Percentiles rank a stretch among this genome's conserved stretches.
phyloP scores from a whole-genome alignment of 2,797 vertebrate genomes.

The Mionectes olivaceus region DNA sequence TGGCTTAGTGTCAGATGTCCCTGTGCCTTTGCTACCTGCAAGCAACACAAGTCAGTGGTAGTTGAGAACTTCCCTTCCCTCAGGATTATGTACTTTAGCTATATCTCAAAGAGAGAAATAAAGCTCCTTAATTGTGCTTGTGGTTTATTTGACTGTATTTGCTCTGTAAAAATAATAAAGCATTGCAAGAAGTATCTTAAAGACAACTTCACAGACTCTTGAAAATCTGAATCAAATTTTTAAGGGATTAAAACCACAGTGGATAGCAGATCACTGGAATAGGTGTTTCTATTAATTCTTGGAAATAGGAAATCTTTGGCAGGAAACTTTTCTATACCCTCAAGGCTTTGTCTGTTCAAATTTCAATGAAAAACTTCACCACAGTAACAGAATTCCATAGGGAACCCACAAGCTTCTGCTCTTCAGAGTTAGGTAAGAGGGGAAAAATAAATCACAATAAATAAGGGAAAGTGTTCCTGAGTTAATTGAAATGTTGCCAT shows the following conservation, averaged over 20 bases:
- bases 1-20: not conserved
- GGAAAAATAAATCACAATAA: not conserved
- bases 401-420: not conserved
- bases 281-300: not conserved
- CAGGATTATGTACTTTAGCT: not conserved
- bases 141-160: not conserved
- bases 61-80: not conserved
- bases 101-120: not conserved
- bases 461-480: not conserved
- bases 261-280: not conserved
- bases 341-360: constrained; percentile 1
- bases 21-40: not conserved
- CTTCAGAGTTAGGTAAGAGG: not conserved
- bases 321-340: constrained; percentile 17
- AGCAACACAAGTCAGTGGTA: not conserved
- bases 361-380: constrained; percentile 11
- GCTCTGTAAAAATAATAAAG: not conserved
- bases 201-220: not conserved
- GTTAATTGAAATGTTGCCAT: constrained; percentile 21
- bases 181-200: not conserved
- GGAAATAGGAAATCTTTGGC: not conserved
- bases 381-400: not conserved
- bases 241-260: not conserved
- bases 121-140: not conserved
- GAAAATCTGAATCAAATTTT: not conserved